A percentile compares a stretch with the other conserved stretches of the same genome.
Evolutionary conservation across 2,113 vertebrate species (phyloP).

Genomic region (Phycodurus eques): DNA sequence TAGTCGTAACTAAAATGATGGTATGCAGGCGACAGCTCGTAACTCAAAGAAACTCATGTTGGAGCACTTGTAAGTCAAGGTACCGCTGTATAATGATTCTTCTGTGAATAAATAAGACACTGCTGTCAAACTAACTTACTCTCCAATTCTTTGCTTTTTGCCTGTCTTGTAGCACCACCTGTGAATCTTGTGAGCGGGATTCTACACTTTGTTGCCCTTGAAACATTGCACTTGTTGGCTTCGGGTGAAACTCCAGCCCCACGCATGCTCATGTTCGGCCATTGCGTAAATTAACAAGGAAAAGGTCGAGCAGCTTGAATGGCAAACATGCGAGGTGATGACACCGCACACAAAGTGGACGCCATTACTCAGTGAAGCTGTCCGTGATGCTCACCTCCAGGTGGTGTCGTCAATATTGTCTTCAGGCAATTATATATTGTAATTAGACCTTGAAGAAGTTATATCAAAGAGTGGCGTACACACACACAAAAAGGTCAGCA

Average conservation of each 20-base stretch:
- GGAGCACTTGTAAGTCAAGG: too few relatives aligned
- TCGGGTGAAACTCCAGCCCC: constrained; percentile 67
- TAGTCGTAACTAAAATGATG: too few relatives aligned
- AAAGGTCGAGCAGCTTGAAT: constrained; percentile 69
- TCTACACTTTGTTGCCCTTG: constrained; percentile 26
- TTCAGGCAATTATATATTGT: background rate
- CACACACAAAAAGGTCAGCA: background rate
- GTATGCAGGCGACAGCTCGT: too few relatives aligned
- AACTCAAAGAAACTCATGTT: too few relatives aligned
- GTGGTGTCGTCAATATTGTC: background rate
- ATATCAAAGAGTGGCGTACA: background rate
- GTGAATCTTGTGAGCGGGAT: background rate
- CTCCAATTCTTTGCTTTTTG: background rate
- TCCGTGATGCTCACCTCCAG: constrained; percentile 23
- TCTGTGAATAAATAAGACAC: background rate
- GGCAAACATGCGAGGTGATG: constrained; percentile 75
- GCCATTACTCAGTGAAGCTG: constrained; percentile 63
- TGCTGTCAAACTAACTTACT: background rate
- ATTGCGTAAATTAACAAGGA: constrained; percentile 76
- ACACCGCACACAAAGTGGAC: constrained; percentile 62
- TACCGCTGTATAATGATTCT: constrained; percentile 3
- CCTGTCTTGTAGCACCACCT: background rate
- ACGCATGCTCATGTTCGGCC: constrained; percentile 69
- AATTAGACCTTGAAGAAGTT: background rate
- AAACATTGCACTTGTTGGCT: constrained; percentile 72